Evolutionary conservation across 1,140 invertebrate species (phyloP), one percentile per base, ranked within the genome.

Genomic region (Antheraea mylitta): DNA sequence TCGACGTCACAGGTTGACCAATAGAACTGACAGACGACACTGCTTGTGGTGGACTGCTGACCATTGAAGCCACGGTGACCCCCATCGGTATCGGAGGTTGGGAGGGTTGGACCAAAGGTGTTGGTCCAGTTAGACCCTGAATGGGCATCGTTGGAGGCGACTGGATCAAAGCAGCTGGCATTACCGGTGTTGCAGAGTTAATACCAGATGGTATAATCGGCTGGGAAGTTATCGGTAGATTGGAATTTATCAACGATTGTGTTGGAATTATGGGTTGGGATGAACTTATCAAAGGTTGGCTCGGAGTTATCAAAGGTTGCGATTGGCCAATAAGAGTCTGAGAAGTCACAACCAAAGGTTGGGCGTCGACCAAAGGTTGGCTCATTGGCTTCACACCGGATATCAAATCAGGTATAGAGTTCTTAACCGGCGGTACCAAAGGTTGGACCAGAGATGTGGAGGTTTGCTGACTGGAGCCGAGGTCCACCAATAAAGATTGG

Each of bases 301-400:
- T 73, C 66, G 0, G 68, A 58, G 30, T 13, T 9, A 8, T 18
- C 37, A 16, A 67, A 10, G 7, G 66, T 30, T 58, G 67, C 18
- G n/a, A 18, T 60, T 18, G 22, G 11, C 19, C 64, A 53, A 83
- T 77, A n/a, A 86, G 16, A 10, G 72, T 59, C 45, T 73, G 70
- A 0, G 66, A 19, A 9, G 30, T 42, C 6, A 10, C 30, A 3
- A 67, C 67, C 37, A 78, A 60, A 0, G 77, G 67, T 68, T 76
- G 76, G 42, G 77, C 11, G 16, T 67, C 64, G 6, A 73, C 64
- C 59, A 75, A 37, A 48, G 82, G 72, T 64, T 79, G 72, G 3
- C 70, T 59, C n/a, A 70, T 18, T 22, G 86, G 84, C 82, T 91
- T 91, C 0, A 89, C 86, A 0, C 87, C 89, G 7, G 89, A 90